Evolutionary conservation across 2,888 invertebrate species (phyloP).

Genomic region (Diaphora mendica): DNA sequence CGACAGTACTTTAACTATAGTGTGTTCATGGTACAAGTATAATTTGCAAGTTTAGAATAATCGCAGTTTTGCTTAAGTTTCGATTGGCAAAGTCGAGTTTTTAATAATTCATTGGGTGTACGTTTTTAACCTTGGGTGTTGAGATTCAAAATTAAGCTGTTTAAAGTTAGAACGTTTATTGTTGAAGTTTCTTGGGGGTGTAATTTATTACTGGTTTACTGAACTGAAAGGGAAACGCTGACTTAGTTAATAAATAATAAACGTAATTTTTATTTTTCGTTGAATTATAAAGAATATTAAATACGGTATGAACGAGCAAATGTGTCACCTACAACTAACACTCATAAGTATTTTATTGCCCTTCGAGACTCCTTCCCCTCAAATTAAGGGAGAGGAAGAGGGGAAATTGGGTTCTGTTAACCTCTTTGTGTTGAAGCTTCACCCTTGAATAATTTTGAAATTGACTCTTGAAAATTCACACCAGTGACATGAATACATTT

Average conservation of each 20-base stretch:
- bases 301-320: no score
- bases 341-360: neutral
- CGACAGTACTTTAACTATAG: constrained; percentile 58
- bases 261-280: neutral
- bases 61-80: constrained; percentile 45
- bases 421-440: neutral
- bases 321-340: no score
- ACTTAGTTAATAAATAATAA: neutral
- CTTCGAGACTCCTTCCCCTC: neutral
- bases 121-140: constrained; percentile 39
- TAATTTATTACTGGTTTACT: constrained; percentile 17
- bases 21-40: constrained; percentile 57
- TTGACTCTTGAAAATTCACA: no score
- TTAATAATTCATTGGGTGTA: constrained; percentile 46
- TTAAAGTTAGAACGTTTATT: constrained; percentile 18
- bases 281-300: no score
- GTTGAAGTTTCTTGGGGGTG: constrained; percentile 15
- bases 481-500: neutral
- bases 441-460: neutral
- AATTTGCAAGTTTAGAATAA: constrained; percentile 53
- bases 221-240: constrained; percentile 1
- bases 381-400: neutral
- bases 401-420: neutral
- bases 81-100: constrained; percentile 42
- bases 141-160: constrained; percentile 21